These are phyloP conservation scores for Neodon shergylaensis DNA, from an alignment of 2,113 vertebrate species.

Conservation along the genomic window DNA sequence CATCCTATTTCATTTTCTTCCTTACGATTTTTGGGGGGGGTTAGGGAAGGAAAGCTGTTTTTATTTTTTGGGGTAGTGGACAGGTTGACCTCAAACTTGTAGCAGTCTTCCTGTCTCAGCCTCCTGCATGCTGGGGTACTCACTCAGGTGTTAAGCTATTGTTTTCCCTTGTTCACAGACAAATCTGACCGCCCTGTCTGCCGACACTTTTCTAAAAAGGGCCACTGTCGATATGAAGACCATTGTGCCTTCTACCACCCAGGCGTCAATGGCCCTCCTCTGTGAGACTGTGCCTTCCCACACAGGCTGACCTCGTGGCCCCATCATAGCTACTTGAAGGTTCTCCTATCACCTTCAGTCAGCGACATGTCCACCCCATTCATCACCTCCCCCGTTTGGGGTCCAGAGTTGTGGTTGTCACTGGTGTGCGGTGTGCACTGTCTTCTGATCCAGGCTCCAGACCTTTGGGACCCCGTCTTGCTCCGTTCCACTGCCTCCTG, in stretches of 20 bases:
- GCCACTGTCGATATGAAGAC: slow-evolving; percentile 93
- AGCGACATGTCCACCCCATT: not conserved
- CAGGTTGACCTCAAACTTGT: not conserved
- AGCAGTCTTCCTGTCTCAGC: not conserved
- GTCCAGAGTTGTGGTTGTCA: slow-evolving; percentile 44
- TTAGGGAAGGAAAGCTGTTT: not conserved
- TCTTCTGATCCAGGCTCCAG: slow-evolving; percentile 48
- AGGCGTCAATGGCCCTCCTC: slow-evolving; percentile 90
- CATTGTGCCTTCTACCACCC: slow-evolving; percentile 95
- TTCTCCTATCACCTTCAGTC: slow-evolving; percentile 28
- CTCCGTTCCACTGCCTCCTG: slow-evolving; percentile 42
- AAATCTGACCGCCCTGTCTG: slow-evolving; percentile 93
- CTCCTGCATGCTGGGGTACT: not conserved
- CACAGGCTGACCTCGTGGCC: not conserved
- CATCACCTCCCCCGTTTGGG: not conserved
- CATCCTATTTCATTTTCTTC: not conserved
- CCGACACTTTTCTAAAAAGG: slow-evolving; percentile 94
- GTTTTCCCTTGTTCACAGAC: slow-evolving; percentile 82
- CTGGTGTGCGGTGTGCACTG: not conserved
- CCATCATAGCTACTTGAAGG: slow-evolving; percentile 50
- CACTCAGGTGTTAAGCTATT: not conserved
- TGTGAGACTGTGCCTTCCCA: slow-evolving; percentile 80
- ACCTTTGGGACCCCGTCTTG: slow-evolving; percentile 16
- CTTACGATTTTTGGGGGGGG: not conserved
- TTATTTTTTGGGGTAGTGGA: not conserved